phyloP scores from a whole-genome alignment of 2,888 invertebrate genomes.

The Pammene aurita region DNA sequence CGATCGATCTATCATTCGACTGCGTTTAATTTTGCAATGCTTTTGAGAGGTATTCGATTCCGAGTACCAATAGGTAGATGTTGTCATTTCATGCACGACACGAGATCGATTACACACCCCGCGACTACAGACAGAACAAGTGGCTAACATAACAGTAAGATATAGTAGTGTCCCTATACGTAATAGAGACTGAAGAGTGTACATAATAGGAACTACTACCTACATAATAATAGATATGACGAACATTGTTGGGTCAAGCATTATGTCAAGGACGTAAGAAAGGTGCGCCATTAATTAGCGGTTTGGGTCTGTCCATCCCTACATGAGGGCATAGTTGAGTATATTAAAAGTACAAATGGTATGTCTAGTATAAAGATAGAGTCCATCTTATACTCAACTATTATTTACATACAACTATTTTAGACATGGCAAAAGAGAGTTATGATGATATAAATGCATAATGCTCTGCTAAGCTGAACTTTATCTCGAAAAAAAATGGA shows the following conservation, averaged over 20 bases:
- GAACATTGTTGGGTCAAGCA: neutral
- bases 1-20: too few species aligned
- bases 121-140: neutral
- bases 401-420: too few species aligned
- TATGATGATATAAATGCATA: too few species aligned
- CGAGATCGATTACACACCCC: neutral
- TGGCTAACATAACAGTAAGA: too few species aligned
- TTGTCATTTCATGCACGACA: neutral
- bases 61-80: neutral
- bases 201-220: neutral
- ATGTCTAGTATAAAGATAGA: too few species aligned
- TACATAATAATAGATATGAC: neutral
- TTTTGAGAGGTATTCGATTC: neutral
- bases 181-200: neutral
- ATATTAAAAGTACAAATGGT: neutral
- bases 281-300: slow-evolving; percentile 6
- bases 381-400: too few species aligned
- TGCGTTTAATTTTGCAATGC: too few species aligned
- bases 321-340: neutral
- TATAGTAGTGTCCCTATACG: neutral
- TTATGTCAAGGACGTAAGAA: slow-evolving; percentile 14
- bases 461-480: too few species aligned
- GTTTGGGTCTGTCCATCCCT: neutral
- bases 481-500: too few species aligned
- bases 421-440: too few species aligned